A percentile compares a stretch with the other conserved stretches of the same genome.
Conservation (phyloP, 2,797 vertebrate species). For the Manis javanica region DNA sequence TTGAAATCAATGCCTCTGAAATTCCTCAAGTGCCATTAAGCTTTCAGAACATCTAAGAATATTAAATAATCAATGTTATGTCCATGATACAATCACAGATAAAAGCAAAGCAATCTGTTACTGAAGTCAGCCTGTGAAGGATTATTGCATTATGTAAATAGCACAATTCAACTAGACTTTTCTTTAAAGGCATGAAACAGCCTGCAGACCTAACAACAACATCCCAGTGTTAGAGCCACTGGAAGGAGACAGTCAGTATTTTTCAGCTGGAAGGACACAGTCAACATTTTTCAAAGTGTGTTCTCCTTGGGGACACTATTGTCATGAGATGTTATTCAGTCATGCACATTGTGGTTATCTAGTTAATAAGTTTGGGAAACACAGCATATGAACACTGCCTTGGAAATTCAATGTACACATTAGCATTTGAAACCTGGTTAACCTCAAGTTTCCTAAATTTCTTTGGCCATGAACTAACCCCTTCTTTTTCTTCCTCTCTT, state of each 20-base stretch:
- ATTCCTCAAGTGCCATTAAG: background rate
- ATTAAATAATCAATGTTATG: background rate
- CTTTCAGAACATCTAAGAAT: background rate
- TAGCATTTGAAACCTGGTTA: background rate
- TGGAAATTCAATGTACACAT: background rate
- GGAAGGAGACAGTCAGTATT: background rate
- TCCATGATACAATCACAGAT: background rate
- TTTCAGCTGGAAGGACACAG: background rate
- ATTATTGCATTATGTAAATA: background rate
- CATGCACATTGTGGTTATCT: background rate
- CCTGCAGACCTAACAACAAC: background rate
- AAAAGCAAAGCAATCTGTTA: background rate
- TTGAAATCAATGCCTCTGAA: constrained; percentile 18
- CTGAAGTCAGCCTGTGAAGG: background rate
- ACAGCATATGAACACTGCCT: background rate
- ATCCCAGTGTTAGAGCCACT: background rate
- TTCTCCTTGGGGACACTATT: background rate
- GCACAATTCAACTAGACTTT: background rate
- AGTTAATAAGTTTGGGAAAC: background rate
- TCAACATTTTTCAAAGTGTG: background rate
- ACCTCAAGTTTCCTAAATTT: background rate
- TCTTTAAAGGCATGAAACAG: constrained; percentile 2
- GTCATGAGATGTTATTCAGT: background rate
- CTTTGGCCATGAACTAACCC: background rate
- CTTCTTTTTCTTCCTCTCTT: too few species aligned